Conservation (phyloP, 92 coral and sea anemone species). For the Bergia puertoricense region DNA sequence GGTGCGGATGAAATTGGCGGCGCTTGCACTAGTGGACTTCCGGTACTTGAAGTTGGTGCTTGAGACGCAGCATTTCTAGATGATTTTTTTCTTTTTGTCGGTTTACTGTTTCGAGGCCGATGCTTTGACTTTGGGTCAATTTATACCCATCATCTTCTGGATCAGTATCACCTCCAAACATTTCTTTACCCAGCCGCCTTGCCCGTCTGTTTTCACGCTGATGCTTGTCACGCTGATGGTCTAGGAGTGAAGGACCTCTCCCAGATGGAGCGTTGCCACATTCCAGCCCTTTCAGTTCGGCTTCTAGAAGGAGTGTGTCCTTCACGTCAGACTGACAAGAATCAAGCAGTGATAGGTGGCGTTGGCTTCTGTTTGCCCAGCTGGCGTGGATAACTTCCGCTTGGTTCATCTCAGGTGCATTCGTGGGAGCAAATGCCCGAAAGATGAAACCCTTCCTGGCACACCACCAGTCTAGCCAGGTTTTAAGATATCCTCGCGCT, state of each 20-base stretch:
- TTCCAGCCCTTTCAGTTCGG: neutral
- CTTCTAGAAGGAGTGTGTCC: conserved; percentile 16
- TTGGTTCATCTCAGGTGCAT: conserved; percentile 37
- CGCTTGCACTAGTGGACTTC: too few relatives aligned
- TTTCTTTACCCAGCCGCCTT: conserved; percentile 2
- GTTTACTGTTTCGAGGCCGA: conserved; percentile 38
- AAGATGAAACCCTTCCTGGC: conserved; percentile 31
- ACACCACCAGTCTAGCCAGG: conserved; percentile 30
- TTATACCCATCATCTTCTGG: conserved; percentile 19
- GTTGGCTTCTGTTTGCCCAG: conserved; percentile 26
- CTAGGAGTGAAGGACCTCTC: conserved; percentile 1
- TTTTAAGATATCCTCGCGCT: neutral
- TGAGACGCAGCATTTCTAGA: neutral
- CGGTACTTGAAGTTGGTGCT: too few relatives aligned
- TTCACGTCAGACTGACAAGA: conserved; percentile 9
- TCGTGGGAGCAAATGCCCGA: conserved; percentile 35
- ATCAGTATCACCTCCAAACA: neutral
- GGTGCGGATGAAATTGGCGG: too few relatives aligned
- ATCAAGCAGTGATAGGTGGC: conserved; percentile 25
- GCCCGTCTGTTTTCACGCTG: neutral
- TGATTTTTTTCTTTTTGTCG: conserved; percentile 23
- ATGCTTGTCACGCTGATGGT: neutral
- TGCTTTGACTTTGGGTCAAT: conserved; percentile 52
- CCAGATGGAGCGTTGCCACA: neutral
- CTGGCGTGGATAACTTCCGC: conserved; percentile 26